phyloP scores from a whole-genome alignment of 1,140 invertebrate species.

The Penaeus indicus region DNA sequence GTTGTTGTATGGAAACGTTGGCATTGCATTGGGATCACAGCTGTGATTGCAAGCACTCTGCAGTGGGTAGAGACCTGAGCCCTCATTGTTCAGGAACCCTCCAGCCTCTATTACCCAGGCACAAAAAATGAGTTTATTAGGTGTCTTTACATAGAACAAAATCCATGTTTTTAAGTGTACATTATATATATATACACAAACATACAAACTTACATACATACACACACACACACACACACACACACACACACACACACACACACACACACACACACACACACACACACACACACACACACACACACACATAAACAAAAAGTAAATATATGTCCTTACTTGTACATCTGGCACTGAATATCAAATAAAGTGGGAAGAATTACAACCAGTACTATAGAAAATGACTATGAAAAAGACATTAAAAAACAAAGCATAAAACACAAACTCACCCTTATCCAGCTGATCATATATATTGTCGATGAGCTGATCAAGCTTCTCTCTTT shows the following conservation, averaged over 20 bases:
- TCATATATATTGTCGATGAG: conserved; percentile 88
- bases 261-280: too few relatives aligned
- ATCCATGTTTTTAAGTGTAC: too few relatives aligned
- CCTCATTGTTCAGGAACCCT: conserved; percentile 92
- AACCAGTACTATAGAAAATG: background rate
- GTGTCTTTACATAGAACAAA: too few relatives aligned
- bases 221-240: too few relatives aligned
- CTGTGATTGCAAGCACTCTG: conserved; percentile 95
- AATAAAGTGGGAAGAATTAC: too few relatives aligned
- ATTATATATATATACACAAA: background rate
- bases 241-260: too few relatives aligned
- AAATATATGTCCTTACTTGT: too few relatives aligned
- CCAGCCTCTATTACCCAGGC: conserved; percentile 80
- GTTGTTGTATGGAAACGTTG: conserved; percentile 88
- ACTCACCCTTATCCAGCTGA: conserved; percentile 83
- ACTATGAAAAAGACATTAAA: conserved; percentile 21
- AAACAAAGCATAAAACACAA: background rate
- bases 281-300: too few relatives aligned
- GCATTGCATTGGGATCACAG: conserved; percentile 89
- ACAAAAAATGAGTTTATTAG: background rate
- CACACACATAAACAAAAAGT: too few relatives aligned
- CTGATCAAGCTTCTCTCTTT: conserved; percentile 79
- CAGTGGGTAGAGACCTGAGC: conserved; percentile 86
- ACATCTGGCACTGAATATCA: too few relatives aligned
- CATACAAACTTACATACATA: background rate